Percentiles rank a stretch among this genome's conserved stretches.
phyloP scores from a whole-genome alignment of 2,888 invertebrate species.

The Hyles lineata region DNA sequence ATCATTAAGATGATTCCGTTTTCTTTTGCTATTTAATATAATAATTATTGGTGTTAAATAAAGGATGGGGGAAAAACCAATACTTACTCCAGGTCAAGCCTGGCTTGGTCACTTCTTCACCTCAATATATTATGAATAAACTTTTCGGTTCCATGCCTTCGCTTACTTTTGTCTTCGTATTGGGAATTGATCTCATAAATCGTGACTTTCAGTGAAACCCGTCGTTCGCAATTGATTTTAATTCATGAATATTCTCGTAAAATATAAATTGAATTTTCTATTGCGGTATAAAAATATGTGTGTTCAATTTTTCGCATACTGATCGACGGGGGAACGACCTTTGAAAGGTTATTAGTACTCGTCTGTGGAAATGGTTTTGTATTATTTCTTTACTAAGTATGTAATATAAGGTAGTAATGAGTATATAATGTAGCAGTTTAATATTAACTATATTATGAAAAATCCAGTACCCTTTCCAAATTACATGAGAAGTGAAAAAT shows the following conservation, averaged over 20 bases:
- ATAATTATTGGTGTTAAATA: too few species aligned
- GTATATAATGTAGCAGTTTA: neutral
- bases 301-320: too few species aligned
- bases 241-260: neutral
- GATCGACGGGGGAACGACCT: too few species aligned
- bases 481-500: too few species aligned
- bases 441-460: too few species aligned
- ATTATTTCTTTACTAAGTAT: neutral
- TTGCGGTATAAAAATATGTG: neutral
- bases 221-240: neutral
- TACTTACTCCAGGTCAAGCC: too few species aligned
- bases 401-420: too few species aligned
- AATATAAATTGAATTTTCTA: neutral
- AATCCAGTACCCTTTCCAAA: too few species aligned
- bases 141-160: neutral
- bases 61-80: too few species aligned
- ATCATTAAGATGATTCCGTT: too few species aligned
- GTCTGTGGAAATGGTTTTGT: neutral
- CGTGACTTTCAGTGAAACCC: neutral
- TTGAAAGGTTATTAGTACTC: neutral
- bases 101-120: too few species aligned
- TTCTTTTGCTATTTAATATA: too few species aligned
- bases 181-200: neutral
- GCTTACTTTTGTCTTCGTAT: slow-evolving; percentile 5
- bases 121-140: neutral